Base-by-base conservation (phyloP, 2,888 invertebrate species). In the Abrostola triplasia region DNA sequence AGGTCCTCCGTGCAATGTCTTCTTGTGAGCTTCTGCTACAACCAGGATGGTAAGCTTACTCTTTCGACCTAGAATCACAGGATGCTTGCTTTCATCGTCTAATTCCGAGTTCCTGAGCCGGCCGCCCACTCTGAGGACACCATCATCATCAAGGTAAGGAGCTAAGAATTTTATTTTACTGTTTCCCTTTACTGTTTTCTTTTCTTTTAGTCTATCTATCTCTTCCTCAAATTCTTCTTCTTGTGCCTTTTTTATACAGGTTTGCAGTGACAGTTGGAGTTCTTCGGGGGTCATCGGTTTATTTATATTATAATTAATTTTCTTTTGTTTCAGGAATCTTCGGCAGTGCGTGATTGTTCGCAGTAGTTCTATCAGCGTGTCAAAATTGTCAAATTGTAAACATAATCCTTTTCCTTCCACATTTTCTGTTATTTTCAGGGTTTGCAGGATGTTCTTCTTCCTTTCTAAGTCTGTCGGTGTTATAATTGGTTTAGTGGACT, bases 401-500 rank as follows among this genome's bases (percentile, higher is more conserved):
- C 10, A 24, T 44, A 55, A 11, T 10, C 24, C 6, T n/a, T 12
- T 47, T 35, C 47, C 24, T 5, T 55, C 13, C 13, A 41, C 41
- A 5, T 53, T 41, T 11, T 55, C 6, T 36, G 36, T 13, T 36
- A 36, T 13, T 6, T 11, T 59, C 12, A 50, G 40, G 8, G 36
- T 24, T n/a, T n/a, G 41, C 11, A 42, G n/a, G 4, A 1, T 36
- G 4, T 12, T 6, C n/a, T 35, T 13, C 55, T 38, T 59, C 36
- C 11, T 56, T 68, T 69, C 67, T 61, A 67, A 13, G 0, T 69
- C 62, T 42, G 66, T 64, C 0, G 38, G 7, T 13, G 12, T 12
- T 1, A 55, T 35, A 5, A 59, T 13, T 37, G 35, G 61, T 8
- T 4, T 54, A 7, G 13, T 44, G 44, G 7, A 62, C 12, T 42